A percentile compares a stretch with the other conserved stretches of the same genome.
phyloP scores from a whole-genome alignment of 2,797 vertebrate genomes.

The Paedocypris micromegethes region DNA sequence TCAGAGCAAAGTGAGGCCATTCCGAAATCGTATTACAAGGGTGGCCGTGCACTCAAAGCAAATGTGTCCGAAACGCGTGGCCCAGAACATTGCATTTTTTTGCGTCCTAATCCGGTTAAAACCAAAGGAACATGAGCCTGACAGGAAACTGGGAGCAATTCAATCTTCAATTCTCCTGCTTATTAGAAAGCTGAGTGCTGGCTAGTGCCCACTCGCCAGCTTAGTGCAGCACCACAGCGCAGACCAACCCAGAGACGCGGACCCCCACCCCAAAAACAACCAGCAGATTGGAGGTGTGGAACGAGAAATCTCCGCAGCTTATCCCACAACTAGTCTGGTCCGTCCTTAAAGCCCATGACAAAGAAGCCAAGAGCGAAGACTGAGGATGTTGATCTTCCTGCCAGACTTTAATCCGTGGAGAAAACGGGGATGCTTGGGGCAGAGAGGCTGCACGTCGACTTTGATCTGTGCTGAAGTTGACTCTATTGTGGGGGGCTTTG shows the following conservation, averaged over 20 bases:
- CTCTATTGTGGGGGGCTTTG: conserved; percentile 8
- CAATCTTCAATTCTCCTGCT: conserved; percentile 41
- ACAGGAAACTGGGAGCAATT: conserved; percentile 40
- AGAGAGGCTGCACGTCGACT: neutral
- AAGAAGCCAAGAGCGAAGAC: conserved; percentile 30
- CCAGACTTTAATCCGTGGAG: conserved; percentile 25
- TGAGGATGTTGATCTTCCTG: conserved; percentile 19
- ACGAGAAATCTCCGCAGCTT: conserved; percentile 10
- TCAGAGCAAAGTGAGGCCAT: conserved; percentile 30
- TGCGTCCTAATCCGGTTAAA: conserved; percentile 39
- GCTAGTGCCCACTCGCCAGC: conserved; percentile 16
- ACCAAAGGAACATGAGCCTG: conserved; percentile 36
- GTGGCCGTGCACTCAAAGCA: conserved; percentile 27
- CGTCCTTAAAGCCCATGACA: conserved; percentile 16
- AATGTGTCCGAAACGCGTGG: conserved; percentile 30
- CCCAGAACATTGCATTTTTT: conserved; percentile 16
- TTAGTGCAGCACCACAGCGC: conserved; percentile 26
- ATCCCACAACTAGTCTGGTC: conserved; percentile 17
- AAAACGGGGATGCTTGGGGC: conserved; percentile 10
- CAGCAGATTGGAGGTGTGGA: neutral
- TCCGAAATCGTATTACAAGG: conserved; percentile 34
- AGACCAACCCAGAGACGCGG: conserved; percentile 9
- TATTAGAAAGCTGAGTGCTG: conserved; percentile 39
- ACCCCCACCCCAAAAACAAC: neutral
- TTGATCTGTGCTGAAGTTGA: conserved; percentile 32